Evolutionary conservation across 2,888 invertebrate genomes (phyloP).

Genomic region (Nipponacmea schrenckii): DNA sequence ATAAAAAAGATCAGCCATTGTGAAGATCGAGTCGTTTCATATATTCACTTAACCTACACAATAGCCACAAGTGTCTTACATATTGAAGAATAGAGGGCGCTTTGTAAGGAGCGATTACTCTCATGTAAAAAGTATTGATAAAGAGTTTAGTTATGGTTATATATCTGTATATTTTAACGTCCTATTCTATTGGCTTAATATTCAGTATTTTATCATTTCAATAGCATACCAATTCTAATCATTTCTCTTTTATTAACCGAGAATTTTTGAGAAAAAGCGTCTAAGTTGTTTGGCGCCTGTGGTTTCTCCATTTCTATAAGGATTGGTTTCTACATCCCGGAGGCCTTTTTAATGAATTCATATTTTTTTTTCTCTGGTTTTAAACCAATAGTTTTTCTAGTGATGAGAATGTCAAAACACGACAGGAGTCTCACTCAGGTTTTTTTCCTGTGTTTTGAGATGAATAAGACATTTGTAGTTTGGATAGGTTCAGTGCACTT

Average conservation of each 20-base stretch:
- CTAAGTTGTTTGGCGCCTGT: neutral
- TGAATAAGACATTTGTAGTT: too few species aligned
- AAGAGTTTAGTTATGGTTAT: conserved; percentile 2
- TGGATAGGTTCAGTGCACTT: too few species aligned
- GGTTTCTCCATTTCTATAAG: conserved; percentile 1
- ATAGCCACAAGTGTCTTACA: neutral
- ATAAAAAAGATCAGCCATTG: neutral
- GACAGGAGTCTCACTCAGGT: neutral
- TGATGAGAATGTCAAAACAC: conserved; percentile 1
- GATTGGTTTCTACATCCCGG: conserved; percentile 2
- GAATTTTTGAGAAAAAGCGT: neutral
- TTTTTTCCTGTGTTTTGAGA: too few species aligned
- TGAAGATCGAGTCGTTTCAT: neutral
- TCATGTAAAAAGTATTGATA: neutral
- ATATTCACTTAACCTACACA: neutral
- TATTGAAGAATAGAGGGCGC: neutral
- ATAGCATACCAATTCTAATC: neutral
- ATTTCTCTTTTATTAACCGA: neutral
- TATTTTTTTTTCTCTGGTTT: neutral
- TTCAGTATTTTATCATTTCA: neutral
- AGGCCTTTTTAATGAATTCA: conserved; percentile 1
- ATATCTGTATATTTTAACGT: neutral
- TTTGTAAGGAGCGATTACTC: neutral
- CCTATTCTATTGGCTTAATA: neutral
- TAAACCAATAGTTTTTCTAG: neutral